These are phyloP conservation scores for Musca vetustissima DNA, from an alignment of 1,140 invertebrate genomes.

Conservation along the genomic window DNA sequence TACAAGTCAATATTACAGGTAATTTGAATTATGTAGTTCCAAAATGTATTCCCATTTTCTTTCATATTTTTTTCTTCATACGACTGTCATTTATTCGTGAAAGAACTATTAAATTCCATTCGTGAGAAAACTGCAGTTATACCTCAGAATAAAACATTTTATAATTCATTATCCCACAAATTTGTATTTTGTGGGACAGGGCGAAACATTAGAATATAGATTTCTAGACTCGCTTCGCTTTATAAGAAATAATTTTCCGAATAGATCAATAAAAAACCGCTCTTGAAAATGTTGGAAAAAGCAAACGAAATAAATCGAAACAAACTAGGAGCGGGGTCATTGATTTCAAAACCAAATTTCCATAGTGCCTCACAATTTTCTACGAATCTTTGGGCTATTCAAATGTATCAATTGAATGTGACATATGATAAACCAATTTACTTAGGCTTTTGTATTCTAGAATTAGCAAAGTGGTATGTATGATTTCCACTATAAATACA, in stretches of 20 bases:
- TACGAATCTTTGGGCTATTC: constrained; percentile 51
- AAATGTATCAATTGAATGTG: constrained; percentile 42
- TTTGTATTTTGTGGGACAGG: background rate
- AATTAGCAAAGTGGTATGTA: no score
- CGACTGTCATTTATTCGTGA: constrained; percentile 52
- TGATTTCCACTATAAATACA: no score
- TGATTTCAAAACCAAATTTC: constrained; percentile 55
- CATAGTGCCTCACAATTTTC: constrained; percentile 45
- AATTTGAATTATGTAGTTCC: constrained; percentile 49
- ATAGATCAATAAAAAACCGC: no score
- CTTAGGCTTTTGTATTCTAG: no score
- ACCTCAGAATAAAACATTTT: constrained; percentile 50
- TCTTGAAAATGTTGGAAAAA: no score
- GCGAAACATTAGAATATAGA: background rate
- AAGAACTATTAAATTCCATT: constrained; percentile 39
- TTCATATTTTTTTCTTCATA: constrained; percentile 50
- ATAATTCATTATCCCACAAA: constrained; percentile 30
- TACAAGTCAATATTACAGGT: constrained; percentile 45
- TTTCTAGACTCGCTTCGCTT: no score
- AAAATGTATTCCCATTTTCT: constrained; percentile 50
- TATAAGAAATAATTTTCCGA: no score
- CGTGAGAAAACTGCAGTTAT: constrained; percentile 44
- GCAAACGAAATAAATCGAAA: constrained; percentile 33
- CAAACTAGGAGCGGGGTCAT: constrained; percentile 41
- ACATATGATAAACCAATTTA: no score